Conservation (phyloP, 1,140 invertebrate species). For the Aporrectodea caliginosa region DNA sequence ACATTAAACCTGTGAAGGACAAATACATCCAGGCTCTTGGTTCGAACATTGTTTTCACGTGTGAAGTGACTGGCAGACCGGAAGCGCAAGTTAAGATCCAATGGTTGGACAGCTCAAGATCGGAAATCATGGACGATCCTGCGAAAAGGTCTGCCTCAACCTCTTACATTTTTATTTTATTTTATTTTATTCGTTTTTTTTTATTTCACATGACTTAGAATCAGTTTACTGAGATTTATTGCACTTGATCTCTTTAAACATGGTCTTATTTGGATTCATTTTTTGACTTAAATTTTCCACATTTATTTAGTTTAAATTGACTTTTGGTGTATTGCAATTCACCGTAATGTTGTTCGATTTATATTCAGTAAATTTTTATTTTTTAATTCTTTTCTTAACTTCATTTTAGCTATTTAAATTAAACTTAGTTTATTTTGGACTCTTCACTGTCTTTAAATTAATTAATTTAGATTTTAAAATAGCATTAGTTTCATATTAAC, state of each 20-base stretch:
- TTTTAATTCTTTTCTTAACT: no score
- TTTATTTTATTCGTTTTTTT: no score
- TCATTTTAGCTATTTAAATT: no score
- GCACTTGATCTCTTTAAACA: no score
- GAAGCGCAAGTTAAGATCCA: constrained; percentile 12
- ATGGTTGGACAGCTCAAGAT: constrained; percentile 12
- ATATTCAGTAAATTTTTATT: no score
- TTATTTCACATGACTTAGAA: not conserved
- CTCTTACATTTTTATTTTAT: no score
- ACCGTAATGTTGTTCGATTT: no score
- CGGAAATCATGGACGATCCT: constrained; percentile 6
- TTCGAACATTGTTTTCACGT: not conserved
- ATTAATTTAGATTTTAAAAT: no score
- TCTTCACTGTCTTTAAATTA: no score
- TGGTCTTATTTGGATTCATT: not conserved
- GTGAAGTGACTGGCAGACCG: constrained; percentile 5
- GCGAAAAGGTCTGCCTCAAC: not conserved
- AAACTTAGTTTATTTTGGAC: no score
- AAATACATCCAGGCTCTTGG: constrained; percentile 12
- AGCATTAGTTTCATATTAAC: no score
- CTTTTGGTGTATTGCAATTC: no score
- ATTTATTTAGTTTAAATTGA: not conserved
- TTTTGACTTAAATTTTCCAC: not conserved
- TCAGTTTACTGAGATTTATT: not conserved
- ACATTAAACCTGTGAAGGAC: constrained; percentile 56